Base-by-base conservation (phyloP, 2,888 invertebrate genomes). In the Gari tellinella region DNA sequence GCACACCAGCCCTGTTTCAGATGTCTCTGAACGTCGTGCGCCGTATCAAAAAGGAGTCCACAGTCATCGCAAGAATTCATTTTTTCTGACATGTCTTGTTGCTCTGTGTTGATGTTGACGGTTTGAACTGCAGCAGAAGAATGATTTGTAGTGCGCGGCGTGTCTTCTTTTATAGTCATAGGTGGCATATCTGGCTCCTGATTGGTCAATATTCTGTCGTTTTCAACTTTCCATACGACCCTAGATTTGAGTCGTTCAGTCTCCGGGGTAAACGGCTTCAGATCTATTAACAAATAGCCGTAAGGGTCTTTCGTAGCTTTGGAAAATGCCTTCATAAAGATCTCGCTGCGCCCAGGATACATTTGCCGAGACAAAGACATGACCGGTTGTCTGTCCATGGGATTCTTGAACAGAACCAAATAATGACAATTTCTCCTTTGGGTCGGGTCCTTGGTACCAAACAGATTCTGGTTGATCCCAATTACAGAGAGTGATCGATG, bases 21-120 rank as follows among this genome's bases (percentile, higher is more conserved):
- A 21, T 72, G 72, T 53, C 72, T 64, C 23, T 72, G 64, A 1
- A 72, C 65, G 23, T 69, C 69, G 45, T 63, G 69, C 2, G 14
- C 14, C 1, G 45, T 15, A 38, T 63, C 58, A 57, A 69, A 69
- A 25, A 69, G 31, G 3, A 52, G 25, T 7, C 69, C 69, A 58
- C 69, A 63, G 26, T 69, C 69, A 15, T 69, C 69, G 48, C 69
- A 69, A 25, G 63, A 41, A 3, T 69, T 25, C 19, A 17, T 31
- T 56, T 68, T 69, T 12, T 62, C 56, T 17, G 23, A 25, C 52
- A 63, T 51, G 10, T n/a, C n/a, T n/a, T n/a, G n/a, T n/a, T 69
- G 2, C 23, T 43, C 15, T 21, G 46, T 38, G 4, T 52, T 57
- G 61, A 62, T 63, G 51, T 57, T 41, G 37, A 17, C 69, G n/a